Percentiles rank a stretch among this genome's conserved stretches.
Evolutionary conservation across 2,113 vertebrate genomes (phyloP).

Genomic region (Gasterosteus aculeatus): DNA sequence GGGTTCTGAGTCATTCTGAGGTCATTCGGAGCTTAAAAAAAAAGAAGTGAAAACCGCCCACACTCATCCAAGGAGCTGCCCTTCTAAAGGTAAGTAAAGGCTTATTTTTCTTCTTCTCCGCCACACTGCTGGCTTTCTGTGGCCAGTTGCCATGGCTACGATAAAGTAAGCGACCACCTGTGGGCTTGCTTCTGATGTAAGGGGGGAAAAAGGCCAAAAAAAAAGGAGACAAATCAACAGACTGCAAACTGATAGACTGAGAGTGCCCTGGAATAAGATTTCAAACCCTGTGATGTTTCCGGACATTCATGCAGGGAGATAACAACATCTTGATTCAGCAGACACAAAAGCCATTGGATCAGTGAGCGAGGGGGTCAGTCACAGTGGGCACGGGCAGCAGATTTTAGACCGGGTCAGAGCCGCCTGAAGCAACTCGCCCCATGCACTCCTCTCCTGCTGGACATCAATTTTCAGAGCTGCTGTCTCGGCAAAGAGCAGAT

Average conservation of each 20-base stretch:
- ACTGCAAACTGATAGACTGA: conserved; percentile 65
- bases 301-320: conserved; percentile 36
- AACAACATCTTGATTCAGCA: conserved; percentile 59
- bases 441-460: conserved; percentile 61
- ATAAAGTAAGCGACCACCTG: conserved; percentile 77
- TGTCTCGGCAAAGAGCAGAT: conserved; percentile 72
- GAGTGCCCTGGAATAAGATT: conserved; percentile 59
- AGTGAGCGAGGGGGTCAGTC: conserved; percentile 43
- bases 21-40: conserved; percentile 20
- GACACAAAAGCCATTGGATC: conserved; percentile 42
- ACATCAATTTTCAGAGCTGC: conserved; percentile 72
- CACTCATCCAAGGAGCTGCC: conserved; percentile 56
- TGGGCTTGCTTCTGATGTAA: conserved; percentile 71
- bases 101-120: conserved; percentile 41
- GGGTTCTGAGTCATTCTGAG: conserved; percentile 45
- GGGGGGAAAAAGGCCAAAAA: conserved; percentile 39
- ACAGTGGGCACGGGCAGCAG: conserved; percentile 43
- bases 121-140: conserved; percentile 58
- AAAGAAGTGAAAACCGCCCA: conserved; percentile 40
- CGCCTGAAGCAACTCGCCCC: conserved; percentile 32
- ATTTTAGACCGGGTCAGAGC: conserved; percentile 61
- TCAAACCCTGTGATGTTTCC: conserved; percentile 57
- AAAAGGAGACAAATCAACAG: conserved; percentile 61
- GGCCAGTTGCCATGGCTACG: conserved; percentile 75
- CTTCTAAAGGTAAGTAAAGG: conserved; percentile 64